Base-by-base conservation (phyloP, 2,888 invertebrate genomes). In the Sympetrum striolatum region DNA sequence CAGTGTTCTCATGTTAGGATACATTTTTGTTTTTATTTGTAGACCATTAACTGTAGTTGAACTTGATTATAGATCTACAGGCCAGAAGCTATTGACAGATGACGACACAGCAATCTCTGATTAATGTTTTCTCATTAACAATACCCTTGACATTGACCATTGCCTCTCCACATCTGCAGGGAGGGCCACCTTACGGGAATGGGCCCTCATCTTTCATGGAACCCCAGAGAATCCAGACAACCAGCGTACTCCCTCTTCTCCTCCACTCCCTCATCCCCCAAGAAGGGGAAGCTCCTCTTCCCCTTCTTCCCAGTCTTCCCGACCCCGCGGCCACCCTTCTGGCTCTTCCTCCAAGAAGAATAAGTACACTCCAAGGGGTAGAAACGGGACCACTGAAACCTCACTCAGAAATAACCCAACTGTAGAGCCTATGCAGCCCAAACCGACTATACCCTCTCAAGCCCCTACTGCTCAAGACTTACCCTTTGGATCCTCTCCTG, bases 121-220 rank as follows among this genome's bases (percentile, higher is more conserved):
- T 53, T 53, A 18, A 18, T 53, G 53, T 53, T 14, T 48, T 10
- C 48, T 8, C 48, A 18, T 18, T 53, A 1, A 53, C 86, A 53
- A 48, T 48, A 90, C 91, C 92, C 92, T 92, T 92, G 92, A 37
- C 39, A 90, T 53, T 86, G 92, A 91, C 91, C 91, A 92, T 92
- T 91, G 91, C 92, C 92, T 92, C 92, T 92, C 93, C 92, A 92
- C 93, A 94, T 90, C 90, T 90, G 93, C 95, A 98, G 98, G 97
- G 94, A 96, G 98, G 94, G 98, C 98, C 91, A 96, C 97, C 92
- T 96, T 99, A 92, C 97, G 98, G 95, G 98, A 97, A 94, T 99
- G 98, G 99, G 97, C 98, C 91, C 95, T 99, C 93, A 97, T 98
- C 93, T 96, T 98, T 93, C 98, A 98, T 94, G 99, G 99, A 92